Base-by-base conservation (phyloP, 2,797 vertebrate genomes). In the Phaenicophaeus curvirostris region DNA sequence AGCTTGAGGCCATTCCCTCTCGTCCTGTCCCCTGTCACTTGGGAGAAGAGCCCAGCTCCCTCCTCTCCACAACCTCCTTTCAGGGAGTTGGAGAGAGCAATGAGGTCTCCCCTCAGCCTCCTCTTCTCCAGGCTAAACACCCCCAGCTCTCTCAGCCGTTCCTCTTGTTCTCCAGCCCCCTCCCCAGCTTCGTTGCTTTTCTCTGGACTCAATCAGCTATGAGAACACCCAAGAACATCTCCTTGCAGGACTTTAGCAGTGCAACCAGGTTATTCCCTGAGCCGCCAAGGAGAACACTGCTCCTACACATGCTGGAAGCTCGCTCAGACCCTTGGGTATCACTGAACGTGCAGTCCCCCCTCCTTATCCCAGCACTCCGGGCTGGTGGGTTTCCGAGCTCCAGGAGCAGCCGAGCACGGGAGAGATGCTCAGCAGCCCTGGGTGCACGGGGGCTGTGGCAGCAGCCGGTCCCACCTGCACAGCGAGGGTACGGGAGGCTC, bases 401-500 rank as follows among this genome's bases (percentile, higher is more conserved):
- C 30, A 8, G 73, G 46, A 17, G 10, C 24, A 58, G 78, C 73
- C 2, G 8, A 8, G 35, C n/a, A 33, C 0, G 0, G 66, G 30
- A 0, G 2, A n/a, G 42, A 9, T 20, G 39, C 62, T 55, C 31
- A 37, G 77, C 8, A 44, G 33, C 46, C 33, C 8, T 2, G 15
- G 37, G 35, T 8, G 51, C 37, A 31, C 21, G 1, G n/a, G 31
- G 59, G 35, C 51, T 2, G 9, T 0, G 24, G 41, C 59, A 12
- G 41, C 55, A 30, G 65, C 48, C 4, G 2, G n/a, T 41, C 87
- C 53, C 80, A 97, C 97, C 97, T 97, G 94, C 44, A 8, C 97
- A 98, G 6, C 48, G 80, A 0, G 97, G 97, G 8, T 62, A 68
- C 5, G 86, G 67, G 16, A 83, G 92, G 62, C 51, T 95, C 97